Evolutionary conservation across 64 coral and sea anemone genomes (phyloP), one percentile per base, ranked within the genome.

Genomic region (Stylophora pistillata): DNA sequence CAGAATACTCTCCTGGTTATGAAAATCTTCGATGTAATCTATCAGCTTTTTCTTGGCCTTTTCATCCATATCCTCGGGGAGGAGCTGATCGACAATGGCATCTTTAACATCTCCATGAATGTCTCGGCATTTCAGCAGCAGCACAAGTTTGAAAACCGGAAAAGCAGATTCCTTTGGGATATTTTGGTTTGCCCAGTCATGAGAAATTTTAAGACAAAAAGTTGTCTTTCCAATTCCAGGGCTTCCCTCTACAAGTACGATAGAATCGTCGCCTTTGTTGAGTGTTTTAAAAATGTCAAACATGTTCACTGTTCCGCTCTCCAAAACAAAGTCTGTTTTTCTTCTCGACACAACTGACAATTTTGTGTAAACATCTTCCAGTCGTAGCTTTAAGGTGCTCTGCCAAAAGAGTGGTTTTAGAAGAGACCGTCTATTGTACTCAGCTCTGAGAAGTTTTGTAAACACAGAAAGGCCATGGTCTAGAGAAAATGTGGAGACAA

Each of bases 211-310:
- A 9, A 59, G 71, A 52, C 86, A 76, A 76, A 88, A 74, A 15
- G 86, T 88, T 18, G 86, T 74, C 53, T 88, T 88, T 2, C 86
- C 86, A 14, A 64, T 76, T 61, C 86, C 86, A 25, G 86, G 86
- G 16, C 16, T 74, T n/a, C 86, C 83, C 57, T 86, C 64, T 32
- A 87, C 58, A 0, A 87, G 71, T 13, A 73, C 29, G 33, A 75
- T 75, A 10, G 34, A 33, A 76, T 76, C 73, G 5, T 76, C 34
- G 7, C 73, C 73, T 76, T 76, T 76, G 14, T 54, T 12, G 20
- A 76, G 73, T 53, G 73, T 41, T 14, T 13, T 76, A 20, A 76
- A 76, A 18, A 76, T 76, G 17, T 76, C 73, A 12, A 34, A 76
- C 14, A 76, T 23, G 20, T 76, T 76, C 4, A 76, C 41, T 41